Base-by-base conservation (phyloP, 1,140 invertebrate genomes). In the Harpegnathos saltator region DNA sequence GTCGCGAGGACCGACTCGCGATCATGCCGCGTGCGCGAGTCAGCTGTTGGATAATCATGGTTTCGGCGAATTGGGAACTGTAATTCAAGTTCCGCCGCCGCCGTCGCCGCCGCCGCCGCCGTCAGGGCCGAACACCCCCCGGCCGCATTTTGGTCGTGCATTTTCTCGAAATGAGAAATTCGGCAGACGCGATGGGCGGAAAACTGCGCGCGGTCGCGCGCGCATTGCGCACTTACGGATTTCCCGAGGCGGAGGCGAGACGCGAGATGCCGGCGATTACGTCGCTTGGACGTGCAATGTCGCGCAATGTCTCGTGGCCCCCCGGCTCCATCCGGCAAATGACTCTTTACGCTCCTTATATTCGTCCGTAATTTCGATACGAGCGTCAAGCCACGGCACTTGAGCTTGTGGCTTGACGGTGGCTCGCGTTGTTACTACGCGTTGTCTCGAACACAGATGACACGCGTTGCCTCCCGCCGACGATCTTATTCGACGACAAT, bases 1-100 rank as follows among this genome's bases (percentile, higher is more conserved):
- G 54, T 89, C 88, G 88, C 71, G 58, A 61, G 38, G 26, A 69
- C 80, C 59, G 44, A 80, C 56, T 68, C 59, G n/a, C n/a, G 74
- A 19, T 56, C 75, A 62, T 82, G 75, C 65, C 52, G 77, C 72
- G n/a, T 22, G 52, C 59, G 56, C 44, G 58, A 59, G 14, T 72
- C 85, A 56, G 63, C 77, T 85, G 83, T 59, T 74, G 61, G 69
- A 54, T 80, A 66, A 82, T 82, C 71, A 74, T 63, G 66, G 71
- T 85, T 82, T 50, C 54, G 65, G 11, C 19, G 33, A 74, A 65
- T 72, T 29, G 50, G 59, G 14, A n/a, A n/a, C 14, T 63, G 59
- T 75, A 75, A 75, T 62, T 63, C 38, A 24, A 29, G n/a, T 44
- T 22, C 24, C 58, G 58, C 50, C n/a, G 44, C 44, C 5, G n/a